phyloP scores from a whole-genome alignment of 2,888 invertebrate genomes.

The Drosophila rubida region DNA sequence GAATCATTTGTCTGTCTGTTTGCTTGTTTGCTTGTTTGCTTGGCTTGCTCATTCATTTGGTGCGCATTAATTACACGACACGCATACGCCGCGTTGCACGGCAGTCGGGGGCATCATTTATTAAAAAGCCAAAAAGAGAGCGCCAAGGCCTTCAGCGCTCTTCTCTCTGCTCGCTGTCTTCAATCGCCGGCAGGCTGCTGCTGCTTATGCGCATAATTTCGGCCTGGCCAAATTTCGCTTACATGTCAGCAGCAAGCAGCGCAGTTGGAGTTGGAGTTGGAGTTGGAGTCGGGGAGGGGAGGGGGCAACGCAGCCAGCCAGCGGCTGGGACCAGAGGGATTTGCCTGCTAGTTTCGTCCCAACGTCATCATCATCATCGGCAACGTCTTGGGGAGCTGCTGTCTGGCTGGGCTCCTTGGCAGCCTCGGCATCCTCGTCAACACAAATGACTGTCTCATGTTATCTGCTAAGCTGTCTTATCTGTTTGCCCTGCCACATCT shows the following conservation, averaged over 20 bases:
- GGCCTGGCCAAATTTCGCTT: slow-evolving; percentile 44
- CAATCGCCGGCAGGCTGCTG: slow-evolving; percentile 22
- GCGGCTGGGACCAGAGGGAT: slow-evolving; percentile 40
- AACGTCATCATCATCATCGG: slow-evolving; percentile 32
- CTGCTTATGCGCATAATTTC: slow-evolving; percentile 59
- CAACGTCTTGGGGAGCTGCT: slow-evolving; percentile 26
- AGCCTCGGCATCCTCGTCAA: slow-evolving; percentile 65
- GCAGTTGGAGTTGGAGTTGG: neutral
- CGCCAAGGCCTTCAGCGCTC: neutral
- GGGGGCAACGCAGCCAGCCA: too few relatives aligned
- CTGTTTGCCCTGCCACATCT: slow-evolving; percentile 51
- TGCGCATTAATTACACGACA: slow-evolving; percentile 78
- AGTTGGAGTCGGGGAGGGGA: too few relatives aligned
- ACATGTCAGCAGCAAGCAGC: slow-evolving; percentile 33
- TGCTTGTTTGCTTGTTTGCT: slow-evolving; percentile 39
- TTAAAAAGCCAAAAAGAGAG: slow-evolving; percentile 70
- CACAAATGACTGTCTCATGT: slow-evolving; percentile 81
- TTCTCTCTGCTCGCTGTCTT: neutral
- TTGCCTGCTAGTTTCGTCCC: slow-evolving; percentile 43
- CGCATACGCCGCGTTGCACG: slow-evolving; percentile 61
- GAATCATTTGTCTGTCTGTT: slow-evolving; percentile 68
- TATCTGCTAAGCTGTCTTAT: slow-evolving; percentile 79
- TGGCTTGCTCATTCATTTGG: slow-evolving; percentile 74
- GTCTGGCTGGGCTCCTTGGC: slow-evolving; percentile 5
- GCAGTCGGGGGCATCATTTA: slow-evolving; percentile 56